These are phyloP conservation scores for Epizoanthus ramosus DNA, from an alignment of 92 coral and sea anemone species.

Conservation along the genomic window DNA sequence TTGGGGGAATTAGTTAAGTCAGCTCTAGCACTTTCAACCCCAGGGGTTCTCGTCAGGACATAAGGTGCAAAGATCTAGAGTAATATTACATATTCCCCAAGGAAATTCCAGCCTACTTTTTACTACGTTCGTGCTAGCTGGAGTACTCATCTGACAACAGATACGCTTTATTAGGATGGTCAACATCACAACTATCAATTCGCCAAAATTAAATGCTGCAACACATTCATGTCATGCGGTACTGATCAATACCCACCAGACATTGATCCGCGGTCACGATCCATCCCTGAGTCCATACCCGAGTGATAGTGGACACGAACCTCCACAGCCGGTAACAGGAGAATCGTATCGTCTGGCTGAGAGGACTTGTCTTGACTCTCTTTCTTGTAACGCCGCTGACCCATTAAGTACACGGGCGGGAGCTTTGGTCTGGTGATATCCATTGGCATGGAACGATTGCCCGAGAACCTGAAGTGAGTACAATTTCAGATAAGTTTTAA, in stretches of 20 bases:
- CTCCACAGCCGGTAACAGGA: slow-evolving; percentile 92
- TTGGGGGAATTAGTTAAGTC: too few species aligned
- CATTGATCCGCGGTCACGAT: slow-evolving; percentile 19
- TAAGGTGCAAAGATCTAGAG: too few species aligned
- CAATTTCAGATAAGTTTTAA: not conserved
- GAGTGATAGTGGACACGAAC: slow-evolving; percentile 93
- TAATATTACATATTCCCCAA: too few species aligned
- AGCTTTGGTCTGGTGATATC: slow-evolving; percentile 33
- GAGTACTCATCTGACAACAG: too few species aligned
- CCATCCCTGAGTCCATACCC: slow-evolving; percentile 70
- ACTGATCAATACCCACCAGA: slow-evolving; percentile 8
- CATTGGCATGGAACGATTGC: slow-evolving; percentile 37
- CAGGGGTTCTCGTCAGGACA: too few species aligned
- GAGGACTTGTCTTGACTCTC: slow-evolving; percentile 68
- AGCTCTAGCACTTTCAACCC: too few species aligned
- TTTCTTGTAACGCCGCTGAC: slow-evolving; percentile 76
- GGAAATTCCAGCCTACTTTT: too few species aligned
- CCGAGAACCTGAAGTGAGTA: slow-evolving; percentile 30
- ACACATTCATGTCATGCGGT: too few species aligned
- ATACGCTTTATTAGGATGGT: too few species aligned
- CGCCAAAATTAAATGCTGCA: too few species aligned
- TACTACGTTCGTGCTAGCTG: too few species aligned
- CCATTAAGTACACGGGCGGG: slow-evolving; percentile 47
- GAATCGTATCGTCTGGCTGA: slow-evolving; percentile 77
- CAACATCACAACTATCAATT: too few species aligned